Evolutionary conservation across 2,113 vertebrate genomes (phyloP).

Genomic region (Spilogale gracilis): DNA sequence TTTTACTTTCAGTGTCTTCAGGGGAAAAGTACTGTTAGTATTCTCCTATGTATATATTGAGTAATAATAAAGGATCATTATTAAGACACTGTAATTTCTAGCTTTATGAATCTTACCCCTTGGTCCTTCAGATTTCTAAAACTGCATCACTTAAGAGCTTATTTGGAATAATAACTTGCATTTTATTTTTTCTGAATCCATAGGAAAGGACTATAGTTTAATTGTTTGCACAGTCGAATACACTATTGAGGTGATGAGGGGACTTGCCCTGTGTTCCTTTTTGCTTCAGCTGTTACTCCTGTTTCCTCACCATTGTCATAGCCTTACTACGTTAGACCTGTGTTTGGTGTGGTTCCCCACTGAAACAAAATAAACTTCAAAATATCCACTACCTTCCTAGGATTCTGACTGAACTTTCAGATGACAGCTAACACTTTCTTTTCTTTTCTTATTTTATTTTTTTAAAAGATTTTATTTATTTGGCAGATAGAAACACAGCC

Average conservation of each 20-base stretch:
- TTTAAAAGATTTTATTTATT: neutral
- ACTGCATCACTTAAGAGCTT: neutral
- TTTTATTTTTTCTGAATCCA: neutral
- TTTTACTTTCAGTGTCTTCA: neutral
- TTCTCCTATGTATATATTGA: neutral
- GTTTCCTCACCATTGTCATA: too few species aligned
- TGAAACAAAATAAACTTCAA: neutral
- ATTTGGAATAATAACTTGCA: neutral
- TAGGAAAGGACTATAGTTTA: neutral
- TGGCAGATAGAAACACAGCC: too few species aligned
- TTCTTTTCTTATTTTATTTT: neutral
- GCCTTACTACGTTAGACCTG: neutral
- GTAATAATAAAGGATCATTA: neutral
- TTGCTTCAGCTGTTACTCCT: neutral
- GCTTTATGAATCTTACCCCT: neutral
- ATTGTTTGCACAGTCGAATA: neutral
- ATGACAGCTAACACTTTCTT: neutral
- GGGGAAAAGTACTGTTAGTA: neutral
- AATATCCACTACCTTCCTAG: neutral
- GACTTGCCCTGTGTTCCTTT: neutral
- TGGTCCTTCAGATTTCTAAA: neutral
- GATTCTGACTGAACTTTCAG: neutral
- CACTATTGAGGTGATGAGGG: neutral
- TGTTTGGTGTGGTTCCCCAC: neutral
- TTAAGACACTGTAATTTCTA: neutral